Conservation (phyloP, 1,140 invertebrate species). For the Cepaea nemoralis region DNA sequence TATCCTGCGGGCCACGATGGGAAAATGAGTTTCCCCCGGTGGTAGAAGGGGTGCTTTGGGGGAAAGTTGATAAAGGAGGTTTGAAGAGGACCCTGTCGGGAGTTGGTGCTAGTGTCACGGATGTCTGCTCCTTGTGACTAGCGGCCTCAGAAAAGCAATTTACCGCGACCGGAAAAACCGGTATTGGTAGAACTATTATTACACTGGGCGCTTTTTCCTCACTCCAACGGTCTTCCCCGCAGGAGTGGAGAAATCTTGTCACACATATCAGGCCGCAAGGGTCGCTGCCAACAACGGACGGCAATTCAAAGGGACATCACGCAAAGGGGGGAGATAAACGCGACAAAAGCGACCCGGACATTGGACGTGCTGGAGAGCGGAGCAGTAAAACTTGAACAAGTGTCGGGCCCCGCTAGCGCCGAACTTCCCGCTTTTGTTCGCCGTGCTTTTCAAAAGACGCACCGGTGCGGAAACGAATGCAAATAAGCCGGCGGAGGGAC, state of each 20-base stretch:
- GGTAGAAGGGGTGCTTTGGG: not conserved
- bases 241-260: not conserved
- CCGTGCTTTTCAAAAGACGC: not conserved
- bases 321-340: slow-evolving; percentile 24
- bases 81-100: not conserved
- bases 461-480: slow-evolving; percentile 23
- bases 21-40: not conserved
- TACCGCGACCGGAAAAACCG: not conserved
- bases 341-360: slow-evolving; percentile 3
- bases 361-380: not conserved
- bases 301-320: not conserved
- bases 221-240: not conserved
- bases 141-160: slow-evolving; percentile 11
- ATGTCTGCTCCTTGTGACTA: not conserved
- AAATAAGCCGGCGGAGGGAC: slow-evolving; percentile 18
- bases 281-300: not conserved
- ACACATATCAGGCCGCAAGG: not conserved
- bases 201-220: not conserved
- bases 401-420: not conserved
- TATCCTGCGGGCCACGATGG: not conserved
- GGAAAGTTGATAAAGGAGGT: not conserved
- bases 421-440: not conserved
- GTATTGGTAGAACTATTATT: not conserved
- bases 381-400: not conserved
- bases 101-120: slow-evolving; percentile 10